Percentiles rank a stretch among this genome's conserved stretches.
phyloP scores from a whole-genome alignment of 2,888 invertebrate species.

The Ophion costatus region DNA sequence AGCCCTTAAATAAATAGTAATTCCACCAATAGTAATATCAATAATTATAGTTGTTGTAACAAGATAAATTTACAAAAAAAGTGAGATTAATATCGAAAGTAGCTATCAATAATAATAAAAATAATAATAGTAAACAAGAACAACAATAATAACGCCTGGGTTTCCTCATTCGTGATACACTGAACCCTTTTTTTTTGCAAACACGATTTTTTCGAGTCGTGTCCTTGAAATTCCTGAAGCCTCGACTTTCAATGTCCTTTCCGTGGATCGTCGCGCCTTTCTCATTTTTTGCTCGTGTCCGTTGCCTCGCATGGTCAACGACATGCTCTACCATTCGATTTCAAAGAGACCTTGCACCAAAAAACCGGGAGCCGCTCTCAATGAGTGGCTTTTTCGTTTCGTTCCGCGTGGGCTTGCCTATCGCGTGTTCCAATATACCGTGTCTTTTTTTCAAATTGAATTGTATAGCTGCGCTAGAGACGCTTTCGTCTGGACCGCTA shows the following conservation, averaged over 20 bases:
- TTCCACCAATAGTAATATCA: too few species aligned
- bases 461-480: neutral
- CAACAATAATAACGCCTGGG: neutral
- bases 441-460: neutral
- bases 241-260: neutral
- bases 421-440: neutral
- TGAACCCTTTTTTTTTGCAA: neutral
- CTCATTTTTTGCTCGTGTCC: neutral
- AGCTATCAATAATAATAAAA: too few species aligned
- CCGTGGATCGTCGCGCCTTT: neutral
- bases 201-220: neutral
- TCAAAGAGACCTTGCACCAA: neutral
- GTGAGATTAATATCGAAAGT: too few species aligned
- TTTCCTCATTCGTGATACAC: neutral
- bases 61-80: too few species aligned
- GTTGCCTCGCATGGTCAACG: neutral
- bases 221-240: neutral
- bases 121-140: neutral
- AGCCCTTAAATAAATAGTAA: too few species aligned
- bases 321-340: neutral
- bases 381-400: neutral
- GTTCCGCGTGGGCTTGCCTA: too few species aligned
- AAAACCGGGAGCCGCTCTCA: neutral
- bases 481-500: neutral
- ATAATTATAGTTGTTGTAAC: too few species aligned